These are phyloP conservation scores for Eumacrocentrus americanus DNA, from an alignment of 2,888 invertebrate species.

Conservation along the genomic window DNA sequence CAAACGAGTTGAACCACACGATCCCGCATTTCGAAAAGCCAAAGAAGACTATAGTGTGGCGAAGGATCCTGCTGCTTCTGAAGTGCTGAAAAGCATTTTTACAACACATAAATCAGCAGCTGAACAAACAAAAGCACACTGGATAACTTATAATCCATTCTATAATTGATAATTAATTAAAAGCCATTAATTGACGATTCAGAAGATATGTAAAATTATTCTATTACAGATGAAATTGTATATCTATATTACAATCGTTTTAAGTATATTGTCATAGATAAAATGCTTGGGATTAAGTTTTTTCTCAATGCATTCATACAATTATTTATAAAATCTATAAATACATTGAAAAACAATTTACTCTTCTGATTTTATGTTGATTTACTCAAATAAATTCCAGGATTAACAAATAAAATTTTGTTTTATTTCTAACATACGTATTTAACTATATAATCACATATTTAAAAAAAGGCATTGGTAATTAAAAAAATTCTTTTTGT, in stretches of 20 bases:
- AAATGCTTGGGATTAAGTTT: too few relatives aligned
- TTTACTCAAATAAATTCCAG: too few relatives aligned
- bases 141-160: slow-evolving; percentile 98
- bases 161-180: slow-evolving; percentile 66
- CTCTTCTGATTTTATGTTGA: too few relatives aligned
- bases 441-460: slow-evolving; percentile 7
- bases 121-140: slow-evolving; percentile 88
- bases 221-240: too few relatives aligned
- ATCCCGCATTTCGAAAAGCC: slow-evolving; percentile 78
- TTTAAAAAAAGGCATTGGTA: too few relatives aligned
- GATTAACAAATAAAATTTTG: too few relatives aligned
- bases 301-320: too few relatives aligned
- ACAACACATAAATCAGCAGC: slow-evolving; percentile 88
- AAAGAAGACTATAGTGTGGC: slow-evolving; percentile 85
- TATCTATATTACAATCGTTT: too few relatives aligned
- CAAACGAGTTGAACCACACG: slow-evolving; percentile 58
- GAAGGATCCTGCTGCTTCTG: slow-evolving; percentile 86
- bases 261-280: too few relatives aligned
- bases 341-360: too few relatives aligned
- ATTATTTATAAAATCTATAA: too few relatives aligned
- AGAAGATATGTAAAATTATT: slow-evolving; percentile 16
- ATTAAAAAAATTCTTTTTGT: too few relatives aligned
- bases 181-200: not conserved
- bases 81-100: slow-evolving; percentile 94
- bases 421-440: slow-evolving; percentile 7